These are phyloP conservation scores for Sitophilus oryzae DNA, from an alignment of 1,140 invertebrate genomes.

Conservation along the genomic window DNA sequence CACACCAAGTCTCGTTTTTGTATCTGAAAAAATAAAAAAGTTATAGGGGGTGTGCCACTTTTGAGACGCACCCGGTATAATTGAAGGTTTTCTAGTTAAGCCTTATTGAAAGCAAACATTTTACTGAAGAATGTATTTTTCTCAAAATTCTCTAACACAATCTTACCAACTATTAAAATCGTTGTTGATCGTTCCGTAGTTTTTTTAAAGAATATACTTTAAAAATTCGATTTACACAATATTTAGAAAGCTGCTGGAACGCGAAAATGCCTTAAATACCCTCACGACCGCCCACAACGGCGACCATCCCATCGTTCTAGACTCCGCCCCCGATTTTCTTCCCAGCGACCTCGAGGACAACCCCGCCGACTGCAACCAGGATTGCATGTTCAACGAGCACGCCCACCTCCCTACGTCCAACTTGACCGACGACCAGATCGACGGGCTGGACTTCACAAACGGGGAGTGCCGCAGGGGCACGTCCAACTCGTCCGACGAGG, in stretches of 20 bases:
- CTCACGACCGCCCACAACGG: neutral
- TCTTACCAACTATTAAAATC: no score
- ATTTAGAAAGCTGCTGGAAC: constrained; percentile 7
- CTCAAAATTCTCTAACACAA: no score
- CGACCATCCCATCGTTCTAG: neutral
- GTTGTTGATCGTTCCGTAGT: no score
- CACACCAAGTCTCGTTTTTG: no score
- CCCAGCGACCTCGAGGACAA: constrained; percentile 28
- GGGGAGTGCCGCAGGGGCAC: neutral
- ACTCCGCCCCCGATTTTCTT: constrained; percentile 25
- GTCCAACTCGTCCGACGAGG: neutral
- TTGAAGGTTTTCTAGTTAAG: no score
- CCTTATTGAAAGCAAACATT: no score
- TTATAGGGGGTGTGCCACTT: no score
- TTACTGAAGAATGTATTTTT: no score
- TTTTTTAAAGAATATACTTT: neutral
- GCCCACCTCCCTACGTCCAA: constrained; percentile 2
- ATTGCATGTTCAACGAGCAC: constrained; percentile 32
- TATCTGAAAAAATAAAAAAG: no score
- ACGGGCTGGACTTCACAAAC: constrained; percentile 14
- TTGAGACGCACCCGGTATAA: no score
- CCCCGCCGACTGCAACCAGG: constrained; percentile 29
- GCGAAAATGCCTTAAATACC: neutral
- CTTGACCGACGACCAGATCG: constrained; percentile 23
- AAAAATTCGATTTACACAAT: no score